Base-by-base conservation (phyloP, 2,888 invertebrate genomes). In the Anthrax anthrax region DNA sequence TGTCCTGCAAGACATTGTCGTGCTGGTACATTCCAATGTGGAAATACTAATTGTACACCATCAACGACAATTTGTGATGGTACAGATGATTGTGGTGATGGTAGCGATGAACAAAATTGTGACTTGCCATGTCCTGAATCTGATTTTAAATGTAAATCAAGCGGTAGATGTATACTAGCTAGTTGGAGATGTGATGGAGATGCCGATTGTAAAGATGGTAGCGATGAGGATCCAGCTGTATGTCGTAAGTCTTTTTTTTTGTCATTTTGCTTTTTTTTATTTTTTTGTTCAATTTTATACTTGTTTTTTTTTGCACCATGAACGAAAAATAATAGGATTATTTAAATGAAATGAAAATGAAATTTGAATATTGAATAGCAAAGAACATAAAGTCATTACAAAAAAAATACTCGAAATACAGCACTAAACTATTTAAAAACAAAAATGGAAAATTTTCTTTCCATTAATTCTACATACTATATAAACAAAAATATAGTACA, bases 101-200 rank as follows among this genome's bases (percentile, higher is more conserved):
- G 80, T 44, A 86, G 84, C 42, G 95, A 96, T 61, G 84, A 85
- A 59, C 81, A 81, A 23, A 79, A 86, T 55, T 97, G 97, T 60
- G 76, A 81, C 16, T 74, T 84, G 52, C 84, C 85, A 18, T 92
- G 92, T 59, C 88, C 90, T 0, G 82, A 84, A 43, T 76, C 89
- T 2, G 90, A 92, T 63, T 92, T 91, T 70, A 92, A 92, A 60
- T 94, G 94, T 60, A 80, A 79, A 55, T 76, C 81, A 0, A 89
- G 86, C 56, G 91, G 92, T 1, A 75, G 90, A 18, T 94, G 92
- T 60, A 87, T 92, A 53, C 74, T 91, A 47, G 82, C 84, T 49
- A 84, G 87, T 52, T 92, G 92, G 92, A 83, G 83, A 56, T 92
- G 91, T 60, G 95, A 96, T 60, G 92, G 92, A 18, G 95, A 96